Conservation (phyloP, 2,888 invertebrate species). For the Parnassius apollo region DNA sequence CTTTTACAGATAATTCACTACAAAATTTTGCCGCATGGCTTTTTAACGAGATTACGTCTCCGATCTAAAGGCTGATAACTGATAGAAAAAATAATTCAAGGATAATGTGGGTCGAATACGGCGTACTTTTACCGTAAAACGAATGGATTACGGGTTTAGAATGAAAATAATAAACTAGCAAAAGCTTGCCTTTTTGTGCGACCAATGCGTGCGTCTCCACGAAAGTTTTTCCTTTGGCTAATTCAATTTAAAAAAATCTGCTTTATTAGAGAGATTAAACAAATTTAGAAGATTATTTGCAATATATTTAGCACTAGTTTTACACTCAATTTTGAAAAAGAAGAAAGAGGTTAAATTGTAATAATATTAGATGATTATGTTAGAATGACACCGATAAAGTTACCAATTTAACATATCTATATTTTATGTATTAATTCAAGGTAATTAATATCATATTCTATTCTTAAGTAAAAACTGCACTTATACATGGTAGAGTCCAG, state of each 20-base stretch:
- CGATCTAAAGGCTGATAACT: constrained; percentile 17
- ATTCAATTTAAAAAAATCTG: background rate
- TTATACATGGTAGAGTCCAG: too few relatives aligned
- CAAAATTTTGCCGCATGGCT: constrained; percentile 15
- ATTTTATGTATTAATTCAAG: too few relatives aligned
- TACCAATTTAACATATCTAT: too few relatives aligned
- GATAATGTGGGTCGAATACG: constrained; percentile 15
- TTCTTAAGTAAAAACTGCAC: too few relatives aligned
- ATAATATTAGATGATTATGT: too few relatives aligned
- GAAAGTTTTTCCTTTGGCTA: background rate
- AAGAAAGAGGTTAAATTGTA: too few relatives aligned
- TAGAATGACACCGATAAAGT: too few relatives aligned
- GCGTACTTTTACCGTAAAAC: constrained; percentile 13
- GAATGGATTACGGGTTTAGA: constrained; percentile 15
- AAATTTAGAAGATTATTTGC: too few relatives aligned
- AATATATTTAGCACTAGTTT: too few relatives aligned
- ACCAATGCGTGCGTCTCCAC: background rate
- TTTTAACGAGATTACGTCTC: constrained; percentile 15
- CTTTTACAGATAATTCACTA: constrained; percentile 10
- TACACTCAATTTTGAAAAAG: too few relatives aligned
- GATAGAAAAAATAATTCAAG: constrained; percentile 22
- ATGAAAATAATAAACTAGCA: constrained; percentile 6
- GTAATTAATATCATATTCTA: too few relatives aligned
- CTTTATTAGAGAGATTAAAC: background rate
- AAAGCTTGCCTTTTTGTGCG: background rate